These are phyloP conservation scores for Poeciliopsis turrubarensis DNA, from an alignment of 2,113 vertebrate species.

Conservation along the genomic window DNA sequence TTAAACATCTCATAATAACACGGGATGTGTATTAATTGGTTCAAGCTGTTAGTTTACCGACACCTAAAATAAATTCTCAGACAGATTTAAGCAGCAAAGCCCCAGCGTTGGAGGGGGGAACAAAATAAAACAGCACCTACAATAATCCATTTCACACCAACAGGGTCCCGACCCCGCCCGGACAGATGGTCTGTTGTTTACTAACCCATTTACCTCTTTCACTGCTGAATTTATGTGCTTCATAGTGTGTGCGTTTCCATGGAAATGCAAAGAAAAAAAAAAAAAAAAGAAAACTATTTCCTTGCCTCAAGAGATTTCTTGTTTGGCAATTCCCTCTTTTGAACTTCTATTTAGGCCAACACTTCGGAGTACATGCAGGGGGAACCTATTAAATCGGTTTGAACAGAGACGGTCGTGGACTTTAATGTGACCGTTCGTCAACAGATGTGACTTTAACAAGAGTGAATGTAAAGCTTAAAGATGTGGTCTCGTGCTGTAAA, in stretches of 20 bases:
- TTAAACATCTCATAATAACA: not conserved
- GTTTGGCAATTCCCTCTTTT: slow-evolving; percentile 26
- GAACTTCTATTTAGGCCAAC: slow-evolving; percentile 45
- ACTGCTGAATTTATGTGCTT: not conserved
- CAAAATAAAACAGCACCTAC: slow-evolving; percentile 1
- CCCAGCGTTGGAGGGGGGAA: not conserved
- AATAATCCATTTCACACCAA: slow-evolving; percentile 2
- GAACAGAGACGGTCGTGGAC: not conserved
- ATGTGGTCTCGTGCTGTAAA: too few species aligned
- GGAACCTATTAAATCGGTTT: slow-evolving; percentile 13
- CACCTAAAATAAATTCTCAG: not conserved
- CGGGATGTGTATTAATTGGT: not conserved
- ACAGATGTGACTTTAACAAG: not conserved
- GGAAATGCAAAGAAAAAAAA: slow-evolving; percentile 21
- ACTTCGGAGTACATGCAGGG: slow-evolving; percentile 7
- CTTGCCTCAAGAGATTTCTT: slow-evolving; percentile 21
- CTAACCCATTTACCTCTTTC: slow-evolving; percentile 35
- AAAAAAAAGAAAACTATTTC: slow-evolving; percentile 42
- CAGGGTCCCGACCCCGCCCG: slow-evolving; percentile 17
- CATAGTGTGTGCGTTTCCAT: slow-evolving; percentile 18
- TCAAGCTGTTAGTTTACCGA: not conserved
- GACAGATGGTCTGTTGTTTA: slow-evolving; percentile 37
- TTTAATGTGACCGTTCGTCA: not conserved
- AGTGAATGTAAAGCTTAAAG: too few species aligned
- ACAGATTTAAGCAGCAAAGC: not conserved